Evolutionary conservation across 2,888 invertebrate species (phyloP).

Genomic region (Luperina testacea): DNA sequence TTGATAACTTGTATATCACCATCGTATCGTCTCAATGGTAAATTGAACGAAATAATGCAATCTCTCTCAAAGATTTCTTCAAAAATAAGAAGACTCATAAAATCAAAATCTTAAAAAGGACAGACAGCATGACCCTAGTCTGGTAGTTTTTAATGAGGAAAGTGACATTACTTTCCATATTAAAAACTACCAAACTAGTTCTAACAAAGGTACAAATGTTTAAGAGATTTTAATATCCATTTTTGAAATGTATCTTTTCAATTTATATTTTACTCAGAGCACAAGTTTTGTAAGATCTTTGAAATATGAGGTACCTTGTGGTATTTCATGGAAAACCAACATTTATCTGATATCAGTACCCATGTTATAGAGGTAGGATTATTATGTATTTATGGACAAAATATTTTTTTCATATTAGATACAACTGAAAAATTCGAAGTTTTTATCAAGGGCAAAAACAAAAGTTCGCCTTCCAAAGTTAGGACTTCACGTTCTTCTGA

Average conservation of each 20-base stretch:
- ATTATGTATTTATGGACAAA: not conserved
- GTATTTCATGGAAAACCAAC: too few species aligned
- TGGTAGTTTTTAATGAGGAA: too few species aligned
- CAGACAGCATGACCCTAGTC: not conserved
- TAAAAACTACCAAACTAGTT: constrained; percentile 42
- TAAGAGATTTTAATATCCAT: constrained; percentile 38
- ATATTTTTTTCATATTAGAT: not conserved
- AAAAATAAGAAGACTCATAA: constrained; percentile 1
- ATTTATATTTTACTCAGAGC: not conserved
- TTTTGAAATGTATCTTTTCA: constrained; percentile 5
- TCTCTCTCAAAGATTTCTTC: not conserved
- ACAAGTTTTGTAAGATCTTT: not conserved
- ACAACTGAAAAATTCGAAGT: not conserved
- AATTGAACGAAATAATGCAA: not conserved
- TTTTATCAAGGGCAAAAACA: not conserved
- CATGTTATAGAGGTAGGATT: not conserved
- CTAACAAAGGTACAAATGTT: constrained; percentile 11
- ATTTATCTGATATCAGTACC: not conserved
- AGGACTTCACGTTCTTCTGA: not conserved
- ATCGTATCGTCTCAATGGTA: not conserved
- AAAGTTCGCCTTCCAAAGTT: not conserved
- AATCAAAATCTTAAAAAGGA: not conserved
- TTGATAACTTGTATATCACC: not conserved
- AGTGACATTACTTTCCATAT: constrained; percentile 15
- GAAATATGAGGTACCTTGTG: not conserved